These are phyloP conservation scores for Napeogenes inachia DNA, from an alignment of 2,888 invertebrate genomes.

Conservation along the genomic window DNA sequence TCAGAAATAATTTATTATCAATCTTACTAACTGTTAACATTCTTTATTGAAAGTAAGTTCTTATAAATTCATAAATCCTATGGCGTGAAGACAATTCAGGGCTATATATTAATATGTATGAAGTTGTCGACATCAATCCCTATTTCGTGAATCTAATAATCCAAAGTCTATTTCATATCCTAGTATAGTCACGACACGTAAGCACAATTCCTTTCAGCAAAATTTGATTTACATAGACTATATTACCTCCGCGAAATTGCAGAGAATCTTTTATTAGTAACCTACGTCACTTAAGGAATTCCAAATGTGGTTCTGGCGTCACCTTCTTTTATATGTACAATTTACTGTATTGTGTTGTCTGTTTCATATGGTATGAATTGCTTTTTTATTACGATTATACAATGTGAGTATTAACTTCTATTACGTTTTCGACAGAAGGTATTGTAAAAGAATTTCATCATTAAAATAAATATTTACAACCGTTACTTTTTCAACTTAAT, in stretches of 20 bases:
- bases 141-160: neutral
- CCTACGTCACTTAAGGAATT: conserved; percentile 6
- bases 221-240: conserved; percentile 5
- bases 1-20: no score
- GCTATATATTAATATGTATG: neutral
- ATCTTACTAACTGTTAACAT: no score
- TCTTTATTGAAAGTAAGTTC: no score
- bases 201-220: conserved; percentile 5
- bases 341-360: neutral
- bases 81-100: no score
- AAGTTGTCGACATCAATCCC: neutral
- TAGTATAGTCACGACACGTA: conserved; percentile 1
- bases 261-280: conserved; percentile 4
- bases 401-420: neutral
- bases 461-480: neutral
- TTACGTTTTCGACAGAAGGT: neutral
- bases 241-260: conserved; percentile 4
- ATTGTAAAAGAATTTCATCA: neutral
- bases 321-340: neutral
- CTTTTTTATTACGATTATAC: neutral
- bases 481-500: neutral
- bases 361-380: neutral
- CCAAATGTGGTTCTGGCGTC: neutral
- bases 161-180: conserved; percentile 1
- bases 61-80: no score